phyloP scores from a whole-genome alignment of 2,797 vertebrate genomes.

The Rhinophrynus dorsalis region DNA sequence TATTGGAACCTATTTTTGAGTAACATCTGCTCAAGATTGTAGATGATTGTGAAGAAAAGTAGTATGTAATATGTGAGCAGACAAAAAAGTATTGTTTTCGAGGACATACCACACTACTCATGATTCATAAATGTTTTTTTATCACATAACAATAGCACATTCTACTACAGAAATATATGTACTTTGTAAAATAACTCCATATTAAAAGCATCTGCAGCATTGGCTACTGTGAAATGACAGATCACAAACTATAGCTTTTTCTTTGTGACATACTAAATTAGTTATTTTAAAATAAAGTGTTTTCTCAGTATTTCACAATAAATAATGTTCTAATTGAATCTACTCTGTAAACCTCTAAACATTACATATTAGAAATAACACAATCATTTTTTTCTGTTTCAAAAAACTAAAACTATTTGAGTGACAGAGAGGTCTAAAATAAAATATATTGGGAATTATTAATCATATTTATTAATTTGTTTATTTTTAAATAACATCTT shows the following conservation, averaged over 20 bases:
- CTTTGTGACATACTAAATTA: conserved; percentile 42
- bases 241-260: conserved; percentile 30
- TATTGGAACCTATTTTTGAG: conserved; percentile 40
- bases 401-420: too few species aligned
- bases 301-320: too few species aligned
- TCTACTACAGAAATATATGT: conserved; percentile 29
- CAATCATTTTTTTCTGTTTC: too few species aligned
- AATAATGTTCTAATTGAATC: too few species aligned
- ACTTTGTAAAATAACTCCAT: conserved; percentile 33
- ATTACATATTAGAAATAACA: too few species aligned
- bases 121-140: conserved; percentile 41
- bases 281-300: conserved; percentile 13
- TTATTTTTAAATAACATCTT: too few species aligned
- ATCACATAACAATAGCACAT: conserved; percentile 38
- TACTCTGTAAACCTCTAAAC: too few species aligned
- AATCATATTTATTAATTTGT: too few species aligned
- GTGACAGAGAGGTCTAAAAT: too few species aligned
- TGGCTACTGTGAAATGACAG: conserved; percentile 46
- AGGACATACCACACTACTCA: conserved; percentile 28
- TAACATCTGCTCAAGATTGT: conserved; percentile 42
- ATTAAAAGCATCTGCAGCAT: conserved; percentile 38
- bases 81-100: conserved; percentile 43
- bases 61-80: conserved; percentile 39
- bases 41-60: conserved; percentile 31
- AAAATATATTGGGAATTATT: too few species aligned